These are phyloP conservation scores for Vireo altiloquus DNA, from an alignment of 2,113 vertebrate species.

Conservation along the genomic window DNA sequence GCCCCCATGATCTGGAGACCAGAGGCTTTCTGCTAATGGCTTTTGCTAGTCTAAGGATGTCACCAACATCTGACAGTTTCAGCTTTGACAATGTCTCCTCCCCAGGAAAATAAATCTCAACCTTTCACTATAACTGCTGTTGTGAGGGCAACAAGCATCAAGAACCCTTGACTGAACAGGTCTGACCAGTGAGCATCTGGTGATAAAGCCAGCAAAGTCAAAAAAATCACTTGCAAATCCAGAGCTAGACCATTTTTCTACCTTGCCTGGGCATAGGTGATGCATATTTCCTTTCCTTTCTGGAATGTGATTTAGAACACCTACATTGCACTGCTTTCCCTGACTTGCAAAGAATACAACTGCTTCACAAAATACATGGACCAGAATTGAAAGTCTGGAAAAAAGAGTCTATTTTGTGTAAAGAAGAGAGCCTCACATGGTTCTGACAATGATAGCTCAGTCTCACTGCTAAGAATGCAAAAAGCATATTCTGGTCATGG, in stretches of 20 bases:
- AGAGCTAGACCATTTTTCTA: not conserved
- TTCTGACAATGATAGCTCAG: not conserved
- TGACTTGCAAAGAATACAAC: not conserved
- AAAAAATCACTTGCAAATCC: not conserved
- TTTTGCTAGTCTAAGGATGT: not conserved
- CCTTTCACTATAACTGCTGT: not conserved
- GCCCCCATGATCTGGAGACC: accelerated
- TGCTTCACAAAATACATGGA: not conserved
- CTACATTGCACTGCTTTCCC: not conserved
- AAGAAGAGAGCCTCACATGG: not conserved
- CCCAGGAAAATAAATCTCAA: not conserved
- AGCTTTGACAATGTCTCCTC: not conserved
- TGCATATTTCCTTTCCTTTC: not conserved
- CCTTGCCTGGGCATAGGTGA: not conserved
- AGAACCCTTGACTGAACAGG: not conserved
- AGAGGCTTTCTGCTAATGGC: not conserved
- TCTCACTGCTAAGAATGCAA: not conserved
- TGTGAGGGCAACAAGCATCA: not conserved
- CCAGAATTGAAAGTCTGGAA: not conserved
- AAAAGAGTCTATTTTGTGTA: not conserved
- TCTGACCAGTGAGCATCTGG: not conserved
- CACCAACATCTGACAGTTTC: not conserved
- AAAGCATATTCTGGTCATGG: not conserved
- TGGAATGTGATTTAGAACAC: not conserved
- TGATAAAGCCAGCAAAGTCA: not conserved